Percentiles rank a stretch among this genome's conserved stretches.
Evolutionary conservation across 2,113 vertebrate species (phyloP).

Genomic region (Chrysochloris asiatica): DNA sequence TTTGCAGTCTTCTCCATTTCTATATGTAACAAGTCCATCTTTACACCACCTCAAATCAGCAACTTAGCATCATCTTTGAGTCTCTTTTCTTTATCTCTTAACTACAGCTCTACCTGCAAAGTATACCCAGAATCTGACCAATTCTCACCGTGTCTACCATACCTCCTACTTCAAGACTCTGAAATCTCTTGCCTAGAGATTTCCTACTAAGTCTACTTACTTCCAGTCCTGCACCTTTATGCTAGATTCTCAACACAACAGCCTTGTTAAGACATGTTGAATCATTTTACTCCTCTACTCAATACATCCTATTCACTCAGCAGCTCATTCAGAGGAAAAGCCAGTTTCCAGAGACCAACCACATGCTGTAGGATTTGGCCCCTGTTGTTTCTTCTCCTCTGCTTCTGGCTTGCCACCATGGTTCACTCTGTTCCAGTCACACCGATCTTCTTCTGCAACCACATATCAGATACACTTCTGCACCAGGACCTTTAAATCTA

Average conservation of each 20-base stretch:
- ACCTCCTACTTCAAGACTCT: not conserved
- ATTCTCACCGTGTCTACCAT: not conserved
- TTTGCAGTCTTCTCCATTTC: not conserved
- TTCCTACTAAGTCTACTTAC: not conserved
- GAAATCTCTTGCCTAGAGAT: not conserved
- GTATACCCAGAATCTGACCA: not conserved
- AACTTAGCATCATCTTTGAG: not conserved
- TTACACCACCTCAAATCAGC: not conserved
- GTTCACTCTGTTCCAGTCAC: not conserved
- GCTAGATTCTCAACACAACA: not conserved
- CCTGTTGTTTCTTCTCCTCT: not conserved
- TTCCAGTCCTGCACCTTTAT: not conserved
- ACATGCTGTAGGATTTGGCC: not conserved
- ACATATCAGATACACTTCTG: not conserved
- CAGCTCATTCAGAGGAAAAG: not conserved
- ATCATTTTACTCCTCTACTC: not conserved
- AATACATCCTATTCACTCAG: not conserved
- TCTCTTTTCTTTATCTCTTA: not conserved
- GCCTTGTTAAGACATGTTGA: not conserved
- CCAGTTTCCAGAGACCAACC: not conserved
- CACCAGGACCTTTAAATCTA: not conserved
- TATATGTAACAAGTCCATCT: not conserved
- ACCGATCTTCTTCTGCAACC: not conserved
- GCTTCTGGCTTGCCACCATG: not conserved
- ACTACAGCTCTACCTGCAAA: not conserved